phyloP scores from a whole-genome alignment of 2,797 vertebrate species.

The Muscicapa comitata region DNA sequence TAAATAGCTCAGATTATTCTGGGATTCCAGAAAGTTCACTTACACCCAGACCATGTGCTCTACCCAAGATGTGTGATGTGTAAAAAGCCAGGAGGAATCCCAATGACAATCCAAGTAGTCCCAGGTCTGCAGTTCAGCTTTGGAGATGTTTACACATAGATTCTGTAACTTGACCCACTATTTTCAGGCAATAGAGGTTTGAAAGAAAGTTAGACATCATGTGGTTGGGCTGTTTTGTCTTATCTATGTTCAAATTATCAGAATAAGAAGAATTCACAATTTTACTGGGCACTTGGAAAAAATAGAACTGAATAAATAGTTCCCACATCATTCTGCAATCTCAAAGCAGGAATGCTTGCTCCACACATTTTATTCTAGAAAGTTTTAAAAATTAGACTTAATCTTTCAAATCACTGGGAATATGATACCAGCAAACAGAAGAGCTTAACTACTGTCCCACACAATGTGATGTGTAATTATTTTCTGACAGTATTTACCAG shows the following conservation, averaged over 20 bases:
- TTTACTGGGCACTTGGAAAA: not conserved
- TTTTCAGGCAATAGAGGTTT: not conserved
- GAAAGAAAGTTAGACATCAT: not conserved
- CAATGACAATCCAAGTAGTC: not conserved
- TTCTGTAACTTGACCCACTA: not conserved
- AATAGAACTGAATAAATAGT: not conserved
- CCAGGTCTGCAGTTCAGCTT: not conserved
- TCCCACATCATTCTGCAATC: not conserved
- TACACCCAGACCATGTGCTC: not conserved
- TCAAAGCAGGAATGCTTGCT: not conserved
- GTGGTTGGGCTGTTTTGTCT: not conserved
- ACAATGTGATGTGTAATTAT: not conserved
- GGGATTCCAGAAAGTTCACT: not conserved
- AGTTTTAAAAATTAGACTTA: not conserved
- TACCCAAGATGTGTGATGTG: not conserved
- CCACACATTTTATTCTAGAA: not conserved
- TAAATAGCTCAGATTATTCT: not conserved
- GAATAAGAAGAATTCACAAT: not conserved
- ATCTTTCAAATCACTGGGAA: not conserved
- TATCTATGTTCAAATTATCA: not conserved
- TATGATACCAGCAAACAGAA: not conserved
- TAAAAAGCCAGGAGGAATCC: not conserved
- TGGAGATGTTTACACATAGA: not conserved
- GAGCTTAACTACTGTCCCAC: not conserved
- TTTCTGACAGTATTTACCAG: conserved; percentile 38